phyloP scores from a whole-genome alignment of 2,888 invertebrate species.

The Melinaea menophilus region DNA sequence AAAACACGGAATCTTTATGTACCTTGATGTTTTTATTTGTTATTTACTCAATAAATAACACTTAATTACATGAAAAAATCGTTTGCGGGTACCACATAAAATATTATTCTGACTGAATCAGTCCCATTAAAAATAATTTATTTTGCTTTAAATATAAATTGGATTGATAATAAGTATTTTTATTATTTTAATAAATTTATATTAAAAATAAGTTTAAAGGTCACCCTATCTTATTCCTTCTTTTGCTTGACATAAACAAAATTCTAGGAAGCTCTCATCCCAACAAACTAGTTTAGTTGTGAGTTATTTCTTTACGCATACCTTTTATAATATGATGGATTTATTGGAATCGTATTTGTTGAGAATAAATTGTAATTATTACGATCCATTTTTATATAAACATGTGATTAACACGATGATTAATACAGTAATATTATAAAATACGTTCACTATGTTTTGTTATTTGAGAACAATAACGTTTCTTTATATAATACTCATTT shows the following conservation, averaged over 20 bases:
- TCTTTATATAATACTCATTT: too few species aligned
- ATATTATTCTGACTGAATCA: too few species aligned
- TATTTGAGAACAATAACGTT: too few species aligned
- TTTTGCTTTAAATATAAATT: neutral
- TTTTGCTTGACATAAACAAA: constrained; percentile 13
- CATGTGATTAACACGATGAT: neutral
- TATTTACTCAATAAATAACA: constrained; percentile 22
- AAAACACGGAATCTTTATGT: constrained; percentile 21
- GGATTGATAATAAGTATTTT: neutral
- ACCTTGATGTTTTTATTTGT: constrained; percentile 20
- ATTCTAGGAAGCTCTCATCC: constrained; percentile 16
- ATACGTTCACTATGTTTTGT: too few species aligned
- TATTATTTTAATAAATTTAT: neutral
- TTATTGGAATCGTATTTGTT: constrained; percentile 12
- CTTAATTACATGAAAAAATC: too few species aligned
- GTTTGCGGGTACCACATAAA: too few species aligned
- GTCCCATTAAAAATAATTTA: neutral
- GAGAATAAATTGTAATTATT: constrained; percentile 21
- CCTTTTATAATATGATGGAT: constrained; percentile 16
- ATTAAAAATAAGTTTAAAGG: neutral
- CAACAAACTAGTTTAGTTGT: constrained; percentile 17
- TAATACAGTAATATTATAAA: too few species aligned
- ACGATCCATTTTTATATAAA: constrained; percentile 12
- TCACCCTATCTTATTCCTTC: constrained; percentile 7
- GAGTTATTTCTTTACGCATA: constrained; percentile 16